Conservation (phyloP, 2,888 invertebrate species). For the Oscheius sp. region DNA sequence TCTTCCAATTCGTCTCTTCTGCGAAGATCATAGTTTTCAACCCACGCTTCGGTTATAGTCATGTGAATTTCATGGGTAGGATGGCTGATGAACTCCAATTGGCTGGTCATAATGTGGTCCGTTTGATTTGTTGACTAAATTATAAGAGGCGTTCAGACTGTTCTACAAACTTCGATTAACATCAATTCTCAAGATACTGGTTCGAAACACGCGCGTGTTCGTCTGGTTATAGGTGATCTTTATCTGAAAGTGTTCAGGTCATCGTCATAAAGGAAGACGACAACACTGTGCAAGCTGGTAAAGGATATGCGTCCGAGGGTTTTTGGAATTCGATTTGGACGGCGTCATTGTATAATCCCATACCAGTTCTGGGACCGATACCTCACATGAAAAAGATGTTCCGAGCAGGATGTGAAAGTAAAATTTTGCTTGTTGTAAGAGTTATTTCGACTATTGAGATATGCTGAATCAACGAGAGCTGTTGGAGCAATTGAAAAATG, state of each 20-base stretch:
- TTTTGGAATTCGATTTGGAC: conserved; percentile 35
- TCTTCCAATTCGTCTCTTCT: background rate
- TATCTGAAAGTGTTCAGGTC: conserved; percentile 1
- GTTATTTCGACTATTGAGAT: conserved; percentile 4
- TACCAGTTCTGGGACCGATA: conserved; percentile 22
- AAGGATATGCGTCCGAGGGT: background rate
- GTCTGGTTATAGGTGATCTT: background rate
- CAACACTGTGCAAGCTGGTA: conserved; percentile 18
- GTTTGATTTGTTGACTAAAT: background rate
- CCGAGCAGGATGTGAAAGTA: conserved; percentile 29
- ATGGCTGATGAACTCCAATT: conserved; percentile 45
- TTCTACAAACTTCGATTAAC: conserved; percentile 20
- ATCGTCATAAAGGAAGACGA: conserved; percentile 21
- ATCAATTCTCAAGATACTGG: conserved; percentile 8
- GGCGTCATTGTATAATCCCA: conserved; percentile 1
- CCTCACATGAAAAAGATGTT: conserved; percentile 25
- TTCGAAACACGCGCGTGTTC: conserved; percentile 16
- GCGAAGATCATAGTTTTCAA: conserved; percentile 47
- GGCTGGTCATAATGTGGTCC: conserved; percentile 48
- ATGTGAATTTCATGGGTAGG: conserved; percentile 50
- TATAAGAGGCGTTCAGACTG: conserved; percentile 5
- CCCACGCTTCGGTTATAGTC: conserved; percentile 47
- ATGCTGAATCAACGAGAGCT: conserved; percentile 21
- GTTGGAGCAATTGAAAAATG: conserved; percentile 23
- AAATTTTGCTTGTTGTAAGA: too few species aligned